Evolutionary conservation across 2,113 vertebrate genomes (phyloP).

Genomic region (Acanthisitta chloris): DNA sequence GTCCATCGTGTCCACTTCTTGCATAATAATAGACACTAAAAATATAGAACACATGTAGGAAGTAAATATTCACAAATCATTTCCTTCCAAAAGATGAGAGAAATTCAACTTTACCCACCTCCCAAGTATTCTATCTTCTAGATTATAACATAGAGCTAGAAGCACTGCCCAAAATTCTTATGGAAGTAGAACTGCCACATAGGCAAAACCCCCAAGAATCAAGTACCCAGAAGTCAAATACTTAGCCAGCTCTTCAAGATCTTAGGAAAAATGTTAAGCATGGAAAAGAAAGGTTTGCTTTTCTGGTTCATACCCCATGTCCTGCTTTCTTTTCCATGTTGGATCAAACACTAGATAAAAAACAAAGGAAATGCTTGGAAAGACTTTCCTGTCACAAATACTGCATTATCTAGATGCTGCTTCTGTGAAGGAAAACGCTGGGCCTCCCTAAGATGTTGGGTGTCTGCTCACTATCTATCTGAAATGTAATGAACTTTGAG

Average conservation of each 20-base stretch:
- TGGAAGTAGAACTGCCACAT: neutral
- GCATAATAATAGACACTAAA: neutral
- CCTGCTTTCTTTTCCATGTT: neutral
- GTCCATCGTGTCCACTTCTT: neutral
- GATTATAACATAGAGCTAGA: neutral
- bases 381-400: neutral
- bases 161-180: neutral
- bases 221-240: neutral
- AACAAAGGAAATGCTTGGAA: neutral
- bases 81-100: neutral
- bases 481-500: neutral
- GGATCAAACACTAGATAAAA: neutral
- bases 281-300: neutral
- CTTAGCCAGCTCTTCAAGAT: neutral
- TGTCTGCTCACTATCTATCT: neutral
- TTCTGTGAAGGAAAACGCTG: neutral
- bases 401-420: neutral
- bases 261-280: neutral
- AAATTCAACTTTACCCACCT: neutral
- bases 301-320: neutral
- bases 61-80: neutral
- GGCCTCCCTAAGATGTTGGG: accelerated
- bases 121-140: neutral
- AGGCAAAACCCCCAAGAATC: neutral
- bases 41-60: neutral